Percentiles rank a stretch among this genome's conserved stretches.
Evolutionary conservation across 2,888 invertebrate species (phyloP).

Genomic region (Meghimatium bilineatum): DNA sequence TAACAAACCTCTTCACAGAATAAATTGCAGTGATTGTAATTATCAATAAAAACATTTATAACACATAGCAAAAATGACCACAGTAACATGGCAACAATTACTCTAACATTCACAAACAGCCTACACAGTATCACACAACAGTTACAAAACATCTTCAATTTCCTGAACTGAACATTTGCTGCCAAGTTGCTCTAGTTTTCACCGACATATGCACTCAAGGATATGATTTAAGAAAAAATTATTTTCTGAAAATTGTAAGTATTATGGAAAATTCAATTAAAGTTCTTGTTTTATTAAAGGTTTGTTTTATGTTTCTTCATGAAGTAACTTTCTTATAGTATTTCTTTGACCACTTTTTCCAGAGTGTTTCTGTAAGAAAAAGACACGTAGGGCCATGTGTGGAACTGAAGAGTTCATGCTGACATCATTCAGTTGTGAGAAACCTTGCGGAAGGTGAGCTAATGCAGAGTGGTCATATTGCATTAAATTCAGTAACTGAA

Average conservation of each 20-base stretch:
- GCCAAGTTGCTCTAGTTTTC: too few species aligned
- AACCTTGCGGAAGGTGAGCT: slow-evolving; percentile 64
- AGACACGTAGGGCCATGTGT: slow-evolving; percentile 82
- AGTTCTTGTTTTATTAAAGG: too few species aligned
- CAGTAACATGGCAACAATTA: too few species aligned
- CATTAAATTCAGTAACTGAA: neutral
- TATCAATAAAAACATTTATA: too few species aligned
- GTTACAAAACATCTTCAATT: too few species aligned
- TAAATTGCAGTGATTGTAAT: too few species aligned
- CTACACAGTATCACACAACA: too few species aligned
- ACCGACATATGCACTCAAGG: neutral
- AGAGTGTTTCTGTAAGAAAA: slow-evolving; percentile 86
- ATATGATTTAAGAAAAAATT: neutral
- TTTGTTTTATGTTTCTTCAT: too few species aligned
- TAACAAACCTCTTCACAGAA: too few species aligned
- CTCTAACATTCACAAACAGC: too few species aligned
- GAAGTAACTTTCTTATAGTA: neutral
- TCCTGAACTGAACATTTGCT: too few species aligned
- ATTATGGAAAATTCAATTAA: neutral
- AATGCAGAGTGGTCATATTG: neutral
- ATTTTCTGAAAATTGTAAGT: neutral
- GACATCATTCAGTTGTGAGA: slow-evolving; percentile 67
- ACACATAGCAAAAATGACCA: too few species aligned
- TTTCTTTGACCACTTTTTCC: slow-evolving; percentile 49
- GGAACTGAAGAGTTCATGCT: slow-evolving; percentile 76